Base-by-base conservation (phyloP, 1,140 invertebrate species). In the Lasioglossum albipes region DNA sequence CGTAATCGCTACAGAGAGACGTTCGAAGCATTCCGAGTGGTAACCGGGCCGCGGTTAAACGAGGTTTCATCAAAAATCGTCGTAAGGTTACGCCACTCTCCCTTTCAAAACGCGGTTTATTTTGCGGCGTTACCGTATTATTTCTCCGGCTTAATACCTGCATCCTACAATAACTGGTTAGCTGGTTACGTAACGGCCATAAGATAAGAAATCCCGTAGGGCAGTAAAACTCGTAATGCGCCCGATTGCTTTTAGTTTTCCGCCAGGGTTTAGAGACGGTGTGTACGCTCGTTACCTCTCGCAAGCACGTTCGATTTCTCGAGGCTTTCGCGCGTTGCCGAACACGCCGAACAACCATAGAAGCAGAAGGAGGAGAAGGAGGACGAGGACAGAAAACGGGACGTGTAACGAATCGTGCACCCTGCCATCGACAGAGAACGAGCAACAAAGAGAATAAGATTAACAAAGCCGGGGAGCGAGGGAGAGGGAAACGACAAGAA, bases 131-230 rank as follows among this genome's bases (percentile, higher is more conserved):
- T 72, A 59, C 84, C 59, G 79, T 84, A 86, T 86, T 86, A 86
- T 86, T 86, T 86, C 81, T 59, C 52, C 61, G 18, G 49, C 66
- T 75, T 80, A 83, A 86, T 73, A 84, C 85, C 84, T 61, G 80
- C 84, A 85, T 86, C 84, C 81, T 79, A 86, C 84, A 86, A 86
- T 78, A 80, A 85, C 78, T 78, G 84, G 84, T 84, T 64, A 59
- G 69, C 36, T 18, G 75, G 31, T 86, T 86, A 77, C 85, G 85
- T 70, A 86, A 86, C 75, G 73, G 68, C 77, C 65, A 69, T 67
- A 62, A 87, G 85, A 87, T 87, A 87, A 87, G 84, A 86, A 87
- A 87, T 86, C 85, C 85, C 85, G 85, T 84, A 83, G 85, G 77
- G 85, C 78, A 87, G 84, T 87, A 87, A 87, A 87, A 87, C 85